Evolutionary conservation across 1,140 invertebrate genomes (phyloP), one percentile per base, ranked within the genome.

Genomic region (Wasmannia auropunctata): DNA sequence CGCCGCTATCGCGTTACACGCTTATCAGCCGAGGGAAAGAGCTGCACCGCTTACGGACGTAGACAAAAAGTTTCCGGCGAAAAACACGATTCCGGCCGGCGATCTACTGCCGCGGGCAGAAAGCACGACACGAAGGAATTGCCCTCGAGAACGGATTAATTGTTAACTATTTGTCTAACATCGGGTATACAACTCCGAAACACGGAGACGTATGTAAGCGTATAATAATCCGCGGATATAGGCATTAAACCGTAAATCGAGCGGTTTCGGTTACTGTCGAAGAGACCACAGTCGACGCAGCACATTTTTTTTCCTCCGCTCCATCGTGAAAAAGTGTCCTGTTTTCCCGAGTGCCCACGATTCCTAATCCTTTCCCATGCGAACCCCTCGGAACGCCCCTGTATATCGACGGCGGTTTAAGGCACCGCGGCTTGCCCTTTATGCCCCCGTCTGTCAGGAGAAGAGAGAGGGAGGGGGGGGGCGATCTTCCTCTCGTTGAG

Each of bases 351-450:
- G 34, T 37, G 69, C 25, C 19, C 67, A 3, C 43, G 60, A 46
- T 63, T 28, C 83, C 84, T 88, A 89, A 91, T 88, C 85, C 87
- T 91, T 89, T 92, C 77, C 86, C 85, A 86, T 51, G 62, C 25
- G 40, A 46, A 25, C 37, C 74, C 62, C 31, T 46, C 49, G 76
- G 14, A 63, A 86, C 84, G 84, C 84, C 75, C n/a, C 76, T 34
- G 46, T 81, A 81, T 70, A 72, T 58, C 25, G 79, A 58, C 84
- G 62, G 62, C 49, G 81, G 34, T 85, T 62, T 56, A 67, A 58
- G 74, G 72, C 51, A 58, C 19, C 62, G 75, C n/a, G n/a, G n/a
- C 40, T 69, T 74, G 46, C 49, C 72, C 51, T 77, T 79, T 63
- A 3, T 65, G 14, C 14, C 40, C 34, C 37, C 51, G n/a, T 70